Percentiles rank a stretch among this genome's conserved stretches.
phyloP scores from a whole-genome alignment of 2,797 vertebrate species.

The Coregonus suidteri region DNA sequence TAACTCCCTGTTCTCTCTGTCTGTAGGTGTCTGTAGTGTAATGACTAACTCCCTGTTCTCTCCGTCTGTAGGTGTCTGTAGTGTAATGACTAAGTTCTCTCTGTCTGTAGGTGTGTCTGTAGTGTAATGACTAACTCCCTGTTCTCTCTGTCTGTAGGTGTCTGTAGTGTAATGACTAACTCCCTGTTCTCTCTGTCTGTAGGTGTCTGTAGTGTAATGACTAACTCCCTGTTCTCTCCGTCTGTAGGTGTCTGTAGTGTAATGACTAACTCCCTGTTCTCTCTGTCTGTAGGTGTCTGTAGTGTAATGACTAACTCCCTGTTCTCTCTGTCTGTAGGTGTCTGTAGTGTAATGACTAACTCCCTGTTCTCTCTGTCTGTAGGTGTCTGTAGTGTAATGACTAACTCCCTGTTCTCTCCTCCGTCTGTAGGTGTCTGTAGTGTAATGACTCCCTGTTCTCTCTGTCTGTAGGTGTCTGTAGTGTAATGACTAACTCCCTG shows the following conservation, averaged over 20 bases:
- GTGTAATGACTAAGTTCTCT: neutral
- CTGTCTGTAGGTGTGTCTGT: neutral
- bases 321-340: neutral
- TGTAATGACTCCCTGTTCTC: neutral
- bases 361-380: no score
- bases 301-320: neutral
- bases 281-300: neutral
- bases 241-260: no score
- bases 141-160: no score
- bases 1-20: neutral
- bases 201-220: no score
- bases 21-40: neutral
- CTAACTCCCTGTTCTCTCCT: no score
- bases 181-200: no score
- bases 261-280: no score
- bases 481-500: neutral
- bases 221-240: no score
- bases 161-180: no score
- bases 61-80: neutral
- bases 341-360: neutral
- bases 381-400: neutral
- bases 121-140: neutral
- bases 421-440: no score
- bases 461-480: neutral
- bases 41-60: neutral